Evolutionary conservation across 2,113 vertebrate genomes (phyloP), one percentile per base, ranked within the genome.

Genomic region (Formicarius rufipectus): DNA sequence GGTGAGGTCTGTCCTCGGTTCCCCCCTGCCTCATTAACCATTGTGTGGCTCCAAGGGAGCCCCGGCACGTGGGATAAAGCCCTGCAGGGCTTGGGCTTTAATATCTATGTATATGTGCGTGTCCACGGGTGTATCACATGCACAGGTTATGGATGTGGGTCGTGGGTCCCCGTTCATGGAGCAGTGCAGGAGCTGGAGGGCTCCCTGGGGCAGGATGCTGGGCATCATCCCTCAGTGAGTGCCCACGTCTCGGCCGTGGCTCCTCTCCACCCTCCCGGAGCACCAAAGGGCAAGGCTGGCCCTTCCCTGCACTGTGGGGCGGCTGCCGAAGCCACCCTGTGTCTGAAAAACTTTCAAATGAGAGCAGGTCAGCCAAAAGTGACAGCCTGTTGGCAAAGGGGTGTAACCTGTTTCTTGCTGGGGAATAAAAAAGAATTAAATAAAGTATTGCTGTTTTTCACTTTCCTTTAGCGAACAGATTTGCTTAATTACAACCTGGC

Each of bases 341-440:
- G 60, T 87, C 95, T 94, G 79, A 80, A 88, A 86, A 91, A 58
- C 76, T 96, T 95, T 95, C 83, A 95, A 67, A 92, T 87, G 85
- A 95, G 90, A 47, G 59, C 82, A 71, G 95, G 73, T 95, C 93
- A 91, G 93, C 92, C 93, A 95, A 72, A 86, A 96, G 92, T 93
- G 90, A 90, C 85, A 91, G 72, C 68, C 50, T 35, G 2, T 37
- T 90, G 96, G 80, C 90, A 39, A 92, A 93, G 76, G 52, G 82
- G 79, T 86, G 60, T 7, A 60, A 84, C 85, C 87, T 71, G 84
- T 78, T 96, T 20, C 84, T 67, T 31, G 63, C 35, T 8, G 21
- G 30, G 62, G 58, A 6, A 3, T 10, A 28, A 13, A 14, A 7
- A 42, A 56, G 4, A 2, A 23, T 11, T 11, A 56, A 37, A 35